A percentile compares a stretch with the other conserved stretches of the same genome.
Conservation (phyloP, 2,797 vertebrate species). For the Anguilla obscura region DNA sequence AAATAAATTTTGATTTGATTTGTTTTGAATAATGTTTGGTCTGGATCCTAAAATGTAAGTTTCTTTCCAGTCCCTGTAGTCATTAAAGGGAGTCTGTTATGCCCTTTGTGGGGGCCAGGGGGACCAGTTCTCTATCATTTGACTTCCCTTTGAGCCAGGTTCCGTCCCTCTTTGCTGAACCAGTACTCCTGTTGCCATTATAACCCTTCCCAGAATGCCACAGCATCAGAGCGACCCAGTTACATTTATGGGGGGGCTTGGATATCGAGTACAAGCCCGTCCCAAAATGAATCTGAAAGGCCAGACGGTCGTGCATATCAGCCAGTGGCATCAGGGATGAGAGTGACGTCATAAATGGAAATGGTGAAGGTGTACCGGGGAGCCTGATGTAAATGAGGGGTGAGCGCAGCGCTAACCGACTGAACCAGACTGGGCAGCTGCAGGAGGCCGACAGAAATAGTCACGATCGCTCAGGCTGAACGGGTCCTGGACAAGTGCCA, state of each 20-base stretch:
- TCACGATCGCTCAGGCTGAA: background rate
- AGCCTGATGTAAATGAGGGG: background rate
- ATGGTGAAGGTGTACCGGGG: background rate
- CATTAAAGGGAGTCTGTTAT: background rate
- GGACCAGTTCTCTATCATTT: background rate
- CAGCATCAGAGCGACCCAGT: too few species aligned
- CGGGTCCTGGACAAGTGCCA: background rate
- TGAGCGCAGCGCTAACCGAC: background rate
- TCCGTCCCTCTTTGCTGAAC: background rate
- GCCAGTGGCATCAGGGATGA: background rate
- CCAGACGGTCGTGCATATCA: too few species aligned
- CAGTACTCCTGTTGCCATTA: background rate
- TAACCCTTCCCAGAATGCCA: background rate
- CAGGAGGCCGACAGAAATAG: background rate
- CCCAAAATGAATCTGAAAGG: too few species aligned
- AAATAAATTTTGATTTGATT: too few species aligned
- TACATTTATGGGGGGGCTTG: background rate
- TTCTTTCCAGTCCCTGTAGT: background rate
- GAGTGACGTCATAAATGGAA: background rate
- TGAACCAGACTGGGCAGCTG: background rate
- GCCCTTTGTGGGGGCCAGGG: background rate
- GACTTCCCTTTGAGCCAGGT: background rate
- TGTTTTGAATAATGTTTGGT: background rate
- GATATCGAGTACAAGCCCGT: too few species aligned
- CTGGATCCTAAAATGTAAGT: background rate